phyloP scores from a whole-genome alignment of 2,113 vertebrate species.

The Neoarius graeffei region DNA sequence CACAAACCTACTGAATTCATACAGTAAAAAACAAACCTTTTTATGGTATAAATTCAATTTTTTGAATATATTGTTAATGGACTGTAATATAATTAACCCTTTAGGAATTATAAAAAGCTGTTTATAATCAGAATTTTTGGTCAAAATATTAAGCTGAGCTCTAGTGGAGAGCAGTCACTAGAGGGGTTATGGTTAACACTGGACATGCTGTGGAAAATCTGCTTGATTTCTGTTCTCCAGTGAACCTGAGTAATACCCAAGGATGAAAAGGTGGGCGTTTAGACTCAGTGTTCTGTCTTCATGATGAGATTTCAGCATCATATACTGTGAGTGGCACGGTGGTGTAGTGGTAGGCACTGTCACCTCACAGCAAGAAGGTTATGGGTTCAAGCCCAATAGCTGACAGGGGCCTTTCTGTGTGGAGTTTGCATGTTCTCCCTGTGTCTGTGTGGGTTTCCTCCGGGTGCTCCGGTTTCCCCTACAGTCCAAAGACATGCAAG shows the following conservation, averaged over 20 bases:
- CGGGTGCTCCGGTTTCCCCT: too few species aligned
- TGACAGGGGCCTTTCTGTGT: too few species aligned
- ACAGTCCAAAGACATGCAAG: too few species aligned
- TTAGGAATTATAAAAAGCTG: slow-evolving; percentile 1
- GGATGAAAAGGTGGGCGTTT: background rate
- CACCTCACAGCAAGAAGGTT: too few species aligned
- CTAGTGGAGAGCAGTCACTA: background rate
- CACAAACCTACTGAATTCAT: background rate
- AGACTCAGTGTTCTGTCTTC: background rate
- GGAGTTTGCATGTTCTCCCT: too few species aligned
- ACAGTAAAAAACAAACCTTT: background rate
- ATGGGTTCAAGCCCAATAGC: too few species aligned
- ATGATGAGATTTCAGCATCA: background rate
- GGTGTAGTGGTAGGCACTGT: too few species aligned
- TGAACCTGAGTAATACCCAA: background rate
- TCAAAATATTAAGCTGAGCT: background rate
- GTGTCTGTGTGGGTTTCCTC: too few species aligned
- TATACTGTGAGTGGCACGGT: too few species aligned
- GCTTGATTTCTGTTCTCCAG: background rate
- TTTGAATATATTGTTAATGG: background rate
- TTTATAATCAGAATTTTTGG: background rate
- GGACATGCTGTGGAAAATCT: slow-evolving; percentile 20
- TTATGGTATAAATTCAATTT: too few species aligned
- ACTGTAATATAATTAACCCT: background rate
- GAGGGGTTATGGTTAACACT: background rate